phyloP scores from a whole-genome alignment of 2,797 vertebrate species.

The Galaxias olidus region DNA sequence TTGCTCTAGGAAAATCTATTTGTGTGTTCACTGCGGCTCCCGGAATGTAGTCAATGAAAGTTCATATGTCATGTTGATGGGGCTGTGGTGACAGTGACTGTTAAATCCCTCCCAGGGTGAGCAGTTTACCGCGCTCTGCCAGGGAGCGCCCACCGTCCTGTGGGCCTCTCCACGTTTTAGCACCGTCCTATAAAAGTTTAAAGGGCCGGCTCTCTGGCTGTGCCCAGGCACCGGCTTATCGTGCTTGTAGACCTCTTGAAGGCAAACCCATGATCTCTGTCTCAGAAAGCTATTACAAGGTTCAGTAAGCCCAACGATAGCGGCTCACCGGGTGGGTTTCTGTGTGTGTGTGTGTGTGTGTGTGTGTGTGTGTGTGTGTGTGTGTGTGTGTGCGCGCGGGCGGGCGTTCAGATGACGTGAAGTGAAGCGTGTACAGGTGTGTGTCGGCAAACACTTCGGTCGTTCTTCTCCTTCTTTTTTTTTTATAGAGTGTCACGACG shows the following conservation, averaged over 20 bases:
- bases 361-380: constrained; percentile 21
- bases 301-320: constrained; percentile 61
- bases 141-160: constrained; percentile 26
- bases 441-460: constrained; percentile 4
- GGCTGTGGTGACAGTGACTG: constrained; percentile 21
- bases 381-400: constrained; percentile 20
- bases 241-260: constrained; percentile 56
- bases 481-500: neutral
- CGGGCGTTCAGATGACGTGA: constrained; percentile 31
- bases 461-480: too few relatives aligned
- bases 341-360: constrained; percentile 18
- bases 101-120: constrained; percentile 20
- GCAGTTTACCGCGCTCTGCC: constrained; percentile 42
- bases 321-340: constrained; percentile 34
- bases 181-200: constrained; percentile 58
- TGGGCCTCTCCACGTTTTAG: constrained; percentile 49
- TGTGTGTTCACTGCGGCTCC: constrained; percentile 29
- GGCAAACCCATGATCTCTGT: constrained; percentile 67
- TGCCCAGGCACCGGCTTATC: constrained; percentile 67
- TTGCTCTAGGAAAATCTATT: constrained; percentile 12
- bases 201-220: constrained; percentile 44
- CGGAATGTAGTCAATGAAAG: constrained; percentile 46
- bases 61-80: constrained; percentile 31
- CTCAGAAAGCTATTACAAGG: constrained; percentile 75
- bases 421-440: neutral